Evolutionary conservation across 1,140 invertebrate genomes (phyloP), one percentile per base, ranked within the genome.

Genomic region (Mesaphorura yosii): DNA sequence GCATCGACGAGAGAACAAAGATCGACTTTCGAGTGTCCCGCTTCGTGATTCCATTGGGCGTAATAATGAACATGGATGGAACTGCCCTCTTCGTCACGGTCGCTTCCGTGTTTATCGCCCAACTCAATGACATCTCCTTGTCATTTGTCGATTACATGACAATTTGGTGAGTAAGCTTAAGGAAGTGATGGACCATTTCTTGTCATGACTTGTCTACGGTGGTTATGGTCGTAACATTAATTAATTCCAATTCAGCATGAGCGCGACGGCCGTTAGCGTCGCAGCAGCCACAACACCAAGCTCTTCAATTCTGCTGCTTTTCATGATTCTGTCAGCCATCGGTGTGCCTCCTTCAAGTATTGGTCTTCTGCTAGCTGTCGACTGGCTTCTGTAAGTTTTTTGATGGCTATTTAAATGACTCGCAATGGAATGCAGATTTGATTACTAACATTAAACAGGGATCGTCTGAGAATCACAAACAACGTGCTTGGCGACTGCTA

Each of bases 81-180:
- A 77, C 75, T 40, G 76, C 75, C 3, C 57, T 77, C 7, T 77
- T 77, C 64, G 91, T 95, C 63, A 72, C 73, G 14, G 75, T 82
- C 1, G 81, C 80, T 1, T 76, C 79, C 15, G 76, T 83, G 48
- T 84, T 82, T 64, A 82, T 84, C 57, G 79, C 81, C 23, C 82
- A 84, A 69, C 71, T 83, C 63, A 75, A 56, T 77, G 76, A 76
- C 77, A 57, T 46, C 65, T n/a, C 45, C 20, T 28, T 53, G 5
- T 22, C 28, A 12, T 40, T 51, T 23, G 48, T 44, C 28, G 38
- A 57, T n/a, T 42, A 50, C 45, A n/a, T 57, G 31, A 41, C 49
- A n/a, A 47, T 57, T 31, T 41, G 53, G 46, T 58, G 49, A 77
- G 74, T 58, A 63, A 41, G 22, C 7, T 37, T 37, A 37, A 12